Evolutionary conservation across 2,888 invertebrate genomes (phyloP), one percentile per base, ranked within the genome.

Genomic region (Cephonodes hylas): DNA sequence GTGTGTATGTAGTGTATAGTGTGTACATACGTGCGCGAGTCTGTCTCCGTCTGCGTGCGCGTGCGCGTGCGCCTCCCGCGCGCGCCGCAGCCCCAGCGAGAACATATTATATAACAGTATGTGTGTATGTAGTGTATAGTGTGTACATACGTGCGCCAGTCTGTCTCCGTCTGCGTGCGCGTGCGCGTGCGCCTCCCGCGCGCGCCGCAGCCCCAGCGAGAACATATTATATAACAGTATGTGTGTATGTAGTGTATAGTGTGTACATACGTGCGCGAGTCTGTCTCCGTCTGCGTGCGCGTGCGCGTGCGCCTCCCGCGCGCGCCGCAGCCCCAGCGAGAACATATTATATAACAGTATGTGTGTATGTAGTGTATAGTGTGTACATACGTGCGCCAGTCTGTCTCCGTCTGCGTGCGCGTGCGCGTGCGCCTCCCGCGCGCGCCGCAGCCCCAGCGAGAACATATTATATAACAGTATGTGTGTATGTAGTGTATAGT

Each of bases 71-170:
- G 96, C 96, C 77, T 97, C 97, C 31, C 96, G 89, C 62, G 96
- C 96, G 60, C 96, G 93, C n/a, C 96, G 93, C 66, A 97, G 87
- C 62, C 97, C 97, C 58, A 97, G 87, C 4, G 97, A 97, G 87
- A 97, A 97, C 78, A 97, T n/a, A n/a, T n/a, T n/a, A n/a, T n/a
- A n/a, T n/a, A n/a, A n/a, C n/a, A n/a, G n/a, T n/a, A n/a, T n/a
- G n/a, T n/a, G n/a, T n/a, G n/a, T n/a, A n/a, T n/a, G n/a, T n/a
- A n/a, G 53, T 1, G 31, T 6, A 3, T n/a, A 23, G 46, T 18
- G 46, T 23, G 46, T 48, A 22, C 22, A 23, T 22, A 23, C 45
- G 45, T 48, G 48, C 22, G 23, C n/a, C 25, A 6, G 15, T 7
- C 15, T 6, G 10, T 69, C 62, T 76, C 66, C 63, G 74, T 66